phyloP scores from a whole-genome alignment of 2,797 vertebrate genomes.

The Acanthurus lineatus region DNA sequence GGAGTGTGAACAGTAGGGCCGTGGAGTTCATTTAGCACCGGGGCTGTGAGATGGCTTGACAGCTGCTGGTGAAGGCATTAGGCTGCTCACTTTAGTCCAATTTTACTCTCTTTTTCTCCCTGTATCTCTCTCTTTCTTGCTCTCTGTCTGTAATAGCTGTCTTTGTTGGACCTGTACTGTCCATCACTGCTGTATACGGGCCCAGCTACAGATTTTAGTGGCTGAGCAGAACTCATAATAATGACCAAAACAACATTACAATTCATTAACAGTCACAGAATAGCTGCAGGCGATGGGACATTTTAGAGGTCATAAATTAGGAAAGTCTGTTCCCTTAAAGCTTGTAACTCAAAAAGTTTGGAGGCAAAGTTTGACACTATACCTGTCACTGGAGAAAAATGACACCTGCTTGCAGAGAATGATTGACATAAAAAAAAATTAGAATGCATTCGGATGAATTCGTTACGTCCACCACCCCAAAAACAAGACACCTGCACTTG shows the following conservation, averaged over 20 bases:
- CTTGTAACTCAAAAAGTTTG: conserved; percentile 41
- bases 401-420: conserved; percentile 38
- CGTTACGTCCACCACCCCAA: conserved; percentile 31
- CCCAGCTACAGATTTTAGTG: conserved; percentile 24
- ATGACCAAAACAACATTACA: conserved; percentile 53
- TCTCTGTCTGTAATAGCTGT: conserved; percentile 41
- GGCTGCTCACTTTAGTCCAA: conserved; percentile 67
- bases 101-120: conserved; percentile 55
- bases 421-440: conserved; percentile 53
- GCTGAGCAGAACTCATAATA: conserved; percentile 18
- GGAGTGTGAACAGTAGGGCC: conserved; percentile 60
- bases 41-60: conserved; percentile 65
- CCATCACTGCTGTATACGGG: conserved; percentile 25
- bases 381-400: conserved; percentile 36
- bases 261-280: conserved; percentile 48
- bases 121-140: background rate
- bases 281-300: conserved; percentile 38
- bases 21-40: conserved; percentile 76
- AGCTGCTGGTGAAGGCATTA: conserved; percentile 74
- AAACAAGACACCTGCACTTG: conserved; percentile 34
- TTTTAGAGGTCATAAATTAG: conserved; percentile 49
- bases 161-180: conserved; percentile 46
- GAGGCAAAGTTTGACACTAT: conserved; percentile 16
- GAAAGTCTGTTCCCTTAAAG: conserved; percentile 27
- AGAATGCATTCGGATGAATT: conserved; percentile 45